These are phyloP conservation scores for Bradypodion ventrale DNA, from an alignment of 2,797 vertebrate genomes.

Conservation along the genomic window DNA sequence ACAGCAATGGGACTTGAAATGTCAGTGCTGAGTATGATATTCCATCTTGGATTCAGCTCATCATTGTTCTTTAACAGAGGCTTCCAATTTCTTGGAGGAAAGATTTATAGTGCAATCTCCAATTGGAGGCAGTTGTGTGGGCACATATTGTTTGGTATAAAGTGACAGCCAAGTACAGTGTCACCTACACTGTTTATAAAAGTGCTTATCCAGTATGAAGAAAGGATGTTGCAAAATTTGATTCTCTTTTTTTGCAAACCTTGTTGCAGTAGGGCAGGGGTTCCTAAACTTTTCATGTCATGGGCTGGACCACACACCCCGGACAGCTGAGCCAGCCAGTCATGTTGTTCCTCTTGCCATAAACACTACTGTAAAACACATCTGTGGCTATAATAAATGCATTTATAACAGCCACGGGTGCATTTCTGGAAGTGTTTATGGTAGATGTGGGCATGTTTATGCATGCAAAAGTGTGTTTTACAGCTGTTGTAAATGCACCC, in stretches of 20 bases:
- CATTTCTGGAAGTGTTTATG: too few relatives aligned
- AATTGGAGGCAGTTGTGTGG: background rate
- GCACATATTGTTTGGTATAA: slow-evolving; percentile 9
- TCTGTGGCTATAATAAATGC: too few relatives aligned
- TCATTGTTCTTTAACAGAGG: slow-evolving; percentile 9
- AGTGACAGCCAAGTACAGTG: background rate
- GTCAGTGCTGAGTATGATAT: slow-evolving; percentile 26
- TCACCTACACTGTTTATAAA: background rate
- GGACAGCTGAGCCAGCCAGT: too few relatives aligned
- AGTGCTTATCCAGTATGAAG: background rate
- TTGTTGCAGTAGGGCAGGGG: too few relatives aligned
- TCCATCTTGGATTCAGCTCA: slow-evolving; percentile 28
- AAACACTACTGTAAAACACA: too few relatives aligned
- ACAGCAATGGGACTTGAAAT: slow-evolving; percentile 7
- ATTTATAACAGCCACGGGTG: too few relatives aligned
- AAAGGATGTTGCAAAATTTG: background rate
- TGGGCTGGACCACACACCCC: too few relatives aligned
- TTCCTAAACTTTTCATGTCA: too few relatives aligned
- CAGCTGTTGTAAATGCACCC: too few relatives aligned
- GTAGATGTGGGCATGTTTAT: too few relatives aligned
- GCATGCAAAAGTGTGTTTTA: too few relatives aligned
- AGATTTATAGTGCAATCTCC: slow-evolving; percentile 15
- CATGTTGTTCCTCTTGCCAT: too few relatives aligned
- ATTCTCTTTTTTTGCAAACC: background rate
- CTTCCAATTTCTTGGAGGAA: slow-evolving; percentile 40